Conservation (phyloP, 2,888 invertebrate species). For the Strigamia crassipes region DNA sequence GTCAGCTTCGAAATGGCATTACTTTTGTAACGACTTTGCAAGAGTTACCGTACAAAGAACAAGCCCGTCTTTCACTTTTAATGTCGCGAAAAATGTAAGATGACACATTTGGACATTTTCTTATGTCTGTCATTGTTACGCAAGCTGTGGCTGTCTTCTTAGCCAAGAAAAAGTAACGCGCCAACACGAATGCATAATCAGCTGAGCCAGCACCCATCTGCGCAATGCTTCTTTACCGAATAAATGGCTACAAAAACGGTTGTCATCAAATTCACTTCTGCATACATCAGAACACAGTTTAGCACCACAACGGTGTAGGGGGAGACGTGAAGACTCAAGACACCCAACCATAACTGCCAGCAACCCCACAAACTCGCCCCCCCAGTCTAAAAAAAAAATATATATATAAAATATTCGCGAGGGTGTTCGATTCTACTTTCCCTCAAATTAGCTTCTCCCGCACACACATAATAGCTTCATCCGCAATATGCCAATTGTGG, state of each 20-base stretch:
- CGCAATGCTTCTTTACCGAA: constrained; percentile 3
- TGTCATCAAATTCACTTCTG: constrained; percentile 44
- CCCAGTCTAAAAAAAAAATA: not conserved
- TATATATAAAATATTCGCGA: not conserved
- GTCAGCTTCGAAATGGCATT: constrained; percentile 1
- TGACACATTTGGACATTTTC: constrained; percentile 21
- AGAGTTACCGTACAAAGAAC: not conserved
- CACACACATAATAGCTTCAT: constrained; percentile 35
- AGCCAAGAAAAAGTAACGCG: constrained; percentile 4
- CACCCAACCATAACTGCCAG: not conserved
- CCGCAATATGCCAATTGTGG: constrained; percentile 35
- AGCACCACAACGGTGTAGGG: not conserved
- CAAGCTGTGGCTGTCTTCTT: constrained; percentile 32
- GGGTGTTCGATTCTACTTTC: not conserved
- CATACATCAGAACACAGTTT: constrained; percentile 41
- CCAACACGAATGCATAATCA: constrained; percentile 37
- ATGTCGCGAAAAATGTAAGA: constrained; percentile 11
- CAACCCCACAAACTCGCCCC: not conserved
- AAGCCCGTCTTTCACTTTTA: constrained; percentile 13
- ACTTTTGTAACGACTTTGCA: constrained; percentile 16
- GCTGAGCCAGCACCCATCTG: constrained; percentile 30
- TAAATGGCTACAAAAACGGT: constrained; percentile 13
- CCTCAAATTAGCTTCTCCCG: constrained; percentile 7
- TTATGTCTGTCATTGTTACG: constrained; percentile 24
- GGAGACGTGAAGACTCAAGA: constrained; percentile 3